Evolutionary conservation across 2,888 invertebrate genomes (phyloP).

Genomic region (Ametastegia equiseti): DNA sequence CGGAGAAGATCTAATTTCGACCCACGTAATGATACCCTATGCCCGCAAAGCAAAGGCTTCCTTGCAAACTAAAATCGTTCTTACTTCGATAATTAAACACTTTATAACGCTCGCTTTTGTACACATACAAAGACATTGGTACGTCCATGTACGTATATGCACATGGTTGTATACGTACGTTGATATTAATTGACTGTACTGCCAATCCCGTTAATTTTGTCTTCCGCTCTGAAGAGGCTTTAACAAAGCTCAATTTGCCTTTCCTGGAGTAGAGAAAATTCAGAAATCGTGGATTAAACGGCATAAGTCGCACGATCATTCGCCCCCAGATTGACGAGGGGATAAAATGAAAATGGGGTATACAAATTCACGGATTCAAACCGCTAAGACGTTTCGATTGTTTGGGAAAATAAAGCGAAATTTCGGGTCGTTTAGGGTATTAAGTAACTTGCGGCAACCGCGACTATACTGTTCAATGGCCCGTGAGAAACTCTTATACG

Average conservation of each 20-base stretch:
- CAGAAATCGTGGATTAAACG: background rate
- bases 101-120: background rate
- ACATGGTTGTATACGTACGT: background rate
- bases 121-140: background rate
- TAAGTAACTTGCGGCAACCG: constrained; percentile 34
- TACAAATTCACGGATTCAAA: background rate
- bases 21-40: constrained; percentile 1
- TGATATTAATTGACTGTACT: background rate
- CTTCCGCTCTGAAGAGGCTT: background rate
- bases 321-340: background rate
- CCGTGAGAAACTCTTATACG: constrained; percentile 62
- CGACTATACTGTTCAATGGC: constrained; percentile 62
- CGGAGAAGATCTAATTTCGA: background rate
- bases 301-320: background rate
- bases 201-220: background rate
- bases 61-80: background rate
- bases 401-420: constrained; percentile 21
- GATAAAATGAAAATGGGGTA: background rate
- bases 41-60: background rate
- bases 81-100: background rate
- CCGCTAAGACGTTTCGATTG: background rate
- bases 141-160: background rate
- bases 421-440: constrained; percentile 17
- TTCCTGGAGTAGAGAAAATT: background rate
- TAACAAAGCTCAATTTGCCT: background rate